Evolutionary conservation across 2,888 invertebrate species (phyloP), one percentile per base, ranked within the genome.

Genomic region (Volucella zonaria): DNA sequence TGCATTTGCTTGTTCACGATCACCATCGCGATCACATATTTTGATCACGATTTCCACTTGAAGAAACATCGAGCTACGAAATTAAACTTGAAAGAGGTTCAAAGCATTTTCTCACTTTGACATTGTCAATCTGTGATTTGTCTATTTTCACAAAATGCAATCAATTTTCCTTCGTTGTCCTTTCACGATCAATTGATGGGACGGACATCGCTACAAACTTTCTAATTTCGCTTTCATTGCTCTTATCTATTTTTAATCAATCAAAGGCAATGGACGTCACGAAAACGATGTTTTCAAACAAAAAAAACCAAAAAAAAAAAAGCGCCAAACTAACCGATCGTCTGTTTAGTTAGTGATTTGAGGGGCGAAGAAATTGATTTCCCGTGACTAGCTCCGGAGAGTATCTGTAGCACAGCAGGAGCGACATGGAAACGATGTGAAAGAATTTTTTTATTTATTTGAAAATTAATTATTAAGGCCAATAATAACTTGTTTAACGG

Each of bases 231-330:
- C 10, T 52, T 51, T 43, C n/a, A 54, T 31, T 66, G 31, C 49
- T 43, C 58, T 58, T 49, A 56, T 64, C 58, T 75, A 67, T 75
- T 75, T 75, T 75, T 75, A 74, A 74, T 74, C 64, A 74, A 74
- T 62, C 43, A 61, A 71, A 71, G 18, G 12, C 58, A 58, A 70
- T 58, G 58, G 47, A 71, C 52, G 31, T 15, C 38, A 40, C 14
- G 38, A 14, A 43, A 31, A 52, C 43, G 15, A 52, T 31, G 31
- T 31, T 31, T 31, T 23, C 3, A 23, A 23, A 2, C 0, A 31
- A 31, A 31, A 47, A 6, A 45, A 18, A 54, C 43, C n/a, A n/a
- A n/a, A 15, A 58, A 66, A 66, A 49, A 31, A 23, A 62, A 56
- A 64, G 18, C 23, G 51, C 23, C 42, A 31, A 42, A 23, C 23